Percentiles rank a stretch among this genome's conserved stretches.
Evolutionary conservation across 1,140 invertebrate genomes (phyloP).

Genomic region (Drosophila yakuba): DNA sequence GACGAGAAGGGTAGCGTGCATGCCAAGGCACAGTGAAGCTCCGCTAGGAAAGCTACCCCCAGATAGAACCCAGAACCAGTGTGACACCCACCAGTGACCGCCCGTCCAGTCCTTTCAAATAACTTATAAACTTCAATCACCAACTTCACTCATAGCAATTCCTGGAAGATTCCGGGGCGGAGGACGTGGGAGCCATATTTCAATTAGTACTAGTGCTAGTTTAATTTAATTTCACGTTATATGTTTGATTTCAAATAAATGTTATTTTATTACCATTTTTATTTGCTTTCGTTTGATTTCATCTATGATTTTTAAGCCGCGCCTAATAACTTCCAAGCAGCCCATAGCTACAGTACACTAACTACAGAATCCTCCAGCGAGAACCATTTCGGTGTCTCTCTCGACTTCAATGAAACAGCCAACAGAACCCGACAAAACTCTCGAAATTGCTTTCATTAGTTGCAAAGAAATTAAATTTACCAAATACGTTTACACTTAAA

Average conservation of each 20-base stretch:
- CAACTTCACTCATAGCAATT: constrained; percentile 23
- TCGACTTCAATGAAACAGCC: neutral
- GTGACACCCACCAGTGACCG: constrained; percentile 1
- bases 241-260: constrained; percentile 31
- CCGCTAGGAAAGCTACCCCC: constrained; percentile 1
- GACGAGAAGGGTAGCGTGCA: constrained; percentile 32
- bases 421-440: constrained; percentile 22
- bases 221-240: constrained; percentile 42
- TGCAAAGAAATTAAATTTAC: constrained; percentile 77
- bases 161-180: constrained; percentile 3
- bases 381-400: neutral
- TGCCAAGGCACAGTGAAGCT: constrained; percentile 59
- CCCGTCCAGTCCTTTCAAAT: constrained; percentile 2
- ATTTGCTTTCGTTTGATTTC: constrained; percentile 6
- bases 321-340: constrained; percentile 80
- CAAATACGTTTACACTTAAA: constrained; percentile 85
- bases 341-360: constrained; percentile 1
- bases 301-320: constrained; percentile 51
- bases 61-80: constrained; percentile 8
- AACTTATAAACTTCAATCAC: constrained; percentile 18
- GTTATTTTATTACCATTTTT: constrained; percentile 10
- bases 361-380: neutral
- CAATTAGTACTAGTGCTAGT: constrained; percentile 32
- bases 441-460: constrained; percentile 64
- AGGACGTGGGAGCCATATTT: constrained; percentile 26